Conservation (phyloP, 1,140 invertebrate genomes). For the Magallana gigas region DNA sequence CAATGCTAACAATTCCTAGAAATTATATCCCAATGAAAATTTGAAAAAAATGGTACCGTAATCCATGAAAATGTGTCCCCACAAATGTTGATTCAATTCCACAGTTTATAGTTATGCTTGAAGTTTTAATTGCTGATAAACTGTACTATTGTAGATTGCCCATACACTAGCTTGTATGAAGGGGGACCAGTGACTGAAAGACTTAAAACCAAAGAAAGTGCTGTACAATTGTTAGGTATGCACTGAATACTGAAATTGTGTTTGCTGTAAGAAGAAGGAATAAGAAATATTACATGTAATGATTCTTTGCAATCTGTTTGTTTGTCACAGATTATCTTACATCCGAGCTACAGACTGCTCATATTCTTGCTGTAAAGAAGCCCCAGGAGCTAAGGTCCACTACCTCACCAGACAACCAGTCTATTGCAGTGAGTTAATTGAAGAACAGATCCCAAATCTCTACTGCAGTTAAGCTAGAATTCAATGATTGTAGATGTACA, state of each 20-base stretch:
- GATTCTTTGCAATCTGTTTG: background rate
- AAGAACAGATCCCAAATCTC: background rate
- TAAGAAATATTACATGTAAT: background rate
- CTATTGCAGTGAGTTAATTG: background rate
- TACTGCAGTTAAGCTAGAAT: no score
- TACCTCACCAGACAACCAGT: background rate
- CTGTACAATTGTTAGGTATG: constrained; percentile 84
- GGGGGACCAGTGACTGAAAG: constrained; percentile 86
- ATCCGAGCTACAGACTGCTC: constrained; percentile 89
- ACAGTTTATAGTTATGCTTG: no score
- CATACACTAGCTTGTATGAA: constrained; percentile 84
- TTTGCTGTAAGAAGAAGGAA: background rate
- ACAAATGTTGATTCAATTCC: no score
- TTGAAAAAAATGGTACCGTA: no score
- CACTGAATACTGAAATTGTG: background rate
- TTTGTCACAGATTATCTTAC: constrained; percentile 85
- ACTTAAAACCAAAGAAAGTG: constrained; percentile 84
- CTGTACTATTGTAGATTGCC: constrained; percentile 83
- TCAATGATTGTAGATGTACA: no score
- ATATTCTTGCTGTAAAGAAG: constrained; percentile 86
- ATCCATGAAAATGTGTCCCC: no score
- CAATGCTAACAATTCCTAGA: no score
- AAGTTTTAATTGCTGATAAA: no score
- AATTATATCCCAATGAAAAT: no score
- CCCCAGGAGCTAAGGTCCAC: constrained; percentile 72